These are phyloP conservation scores for Thalassarche chlororhynchos DNA, from an alignment of 2,113 vertebrate genomes.

Conservation along the genomic window DNA sequence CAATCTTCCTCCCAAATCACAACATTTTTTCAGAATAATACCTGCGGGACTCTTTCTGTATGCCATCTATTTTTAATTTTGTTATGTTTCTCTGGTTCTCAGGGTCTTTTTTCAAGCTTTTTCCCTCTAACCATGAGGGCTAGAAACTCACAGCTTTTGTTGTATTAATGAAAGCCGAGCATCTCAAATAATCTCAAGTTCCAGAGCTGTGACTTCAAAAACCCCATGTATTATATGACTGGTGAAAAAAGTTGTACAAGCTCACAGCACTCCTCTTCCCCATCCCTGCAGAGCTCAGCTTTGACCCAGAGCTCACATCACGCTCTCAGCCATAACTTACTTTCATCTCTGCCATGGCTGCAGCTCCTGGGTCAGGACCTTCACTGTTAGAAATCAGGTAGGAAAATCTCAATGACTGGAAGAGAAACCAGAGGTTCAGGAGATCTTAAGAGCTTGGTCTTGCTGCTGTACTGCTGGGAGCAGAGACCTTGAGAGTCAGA, in stretches of 20 bases:
- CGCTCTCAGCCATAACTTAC: not conserved
- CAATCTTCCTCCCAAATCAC: not conserved
- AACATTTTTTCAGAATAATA: not conserved
- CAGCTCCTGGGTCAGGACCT: not conserved
- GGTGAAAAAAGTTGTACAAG: not conserved
- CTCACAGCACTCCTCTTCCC: not conserved
- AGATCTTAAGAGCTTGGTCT: not conserved
- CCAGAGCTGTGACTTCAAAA: not conserved
- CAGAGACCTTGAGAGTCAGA: not conserved
- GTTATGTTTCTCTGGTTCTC: not conserved
- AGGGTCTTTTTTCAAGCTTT: not conserved
- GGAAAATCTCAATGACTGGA: not conserved
- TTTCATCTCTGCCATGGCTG: not conserved
- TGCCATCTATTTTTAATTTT: conserved; percentile 25
- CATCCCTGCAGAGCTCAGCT: not conserved
- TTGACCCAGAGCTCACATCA: not conserved
- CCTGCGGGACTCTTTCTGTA: not conserved
- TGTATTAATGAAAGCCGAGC: not conserved
- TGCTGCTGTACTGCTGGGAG: not conserved
- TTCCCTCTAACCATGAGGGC: not conserved
- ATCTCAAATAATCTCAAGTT: not conserved
- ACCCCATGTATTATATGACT: fast-evolving
- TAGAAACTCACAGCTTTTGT: not conserved
- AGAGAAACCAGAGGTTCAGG: not conserved
- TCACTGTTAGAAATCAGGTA: not conserved